phyloP scores from a whole-genome alignment of 35 echinoderm and acorn worm species.

The Anneissia japonica region DNA sequence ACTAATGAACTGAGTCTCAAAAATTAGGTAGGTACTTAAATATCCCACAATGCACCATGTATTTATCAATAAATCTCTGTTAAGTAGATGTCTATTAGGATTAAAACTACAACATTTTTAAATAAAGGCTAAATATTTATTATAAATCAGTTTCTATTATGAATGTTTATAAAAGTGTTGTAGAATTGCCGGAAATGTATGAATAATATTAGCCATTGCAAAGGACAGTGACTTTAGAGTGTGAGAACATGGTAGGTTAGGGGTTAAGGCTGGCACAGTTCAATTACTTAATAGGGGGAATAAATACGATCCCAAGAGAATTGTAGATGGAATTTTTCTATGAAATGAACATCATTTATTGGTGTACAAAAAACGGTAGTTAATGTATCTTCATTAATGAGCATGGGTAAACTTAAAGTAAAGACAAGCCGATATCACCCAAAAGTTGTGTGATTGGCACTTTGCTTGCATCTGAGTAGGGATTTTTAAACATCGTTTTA shows the following conservation, averaged over 20 bases:
- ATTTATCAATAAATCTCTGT: too few relatives aligned
- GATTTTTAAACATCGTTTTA: too few relatives aligned
- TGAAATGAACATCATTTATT: neutral
- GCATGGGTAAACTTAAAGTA: too few relatives aligned
- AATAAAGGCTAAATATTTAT: too few relatives aligned
- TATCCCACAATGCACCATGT: neutral
- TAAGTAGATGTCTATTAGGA: too few relatives aligned
- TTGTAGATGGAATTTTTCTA: neutral
- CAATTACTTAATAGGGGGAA: neutral
- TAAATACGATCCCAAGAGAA: neutral
- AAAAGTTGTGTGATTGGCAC: too few relatives aligned
- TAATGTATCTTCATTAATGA: neutral
- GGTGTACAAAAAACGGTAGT: neutral
- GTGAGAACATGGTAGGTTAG: neutral
- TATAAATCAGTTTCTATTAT: too few relatives aligned
- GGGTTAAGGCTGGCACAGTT: constrained; percentile 1
- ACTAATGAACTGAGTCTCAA: neutral
- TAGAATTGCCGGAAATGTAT: too few relatives aligned
- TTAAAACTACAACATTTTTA: too few relatives aligned
- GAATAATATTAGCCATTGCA: neutral
- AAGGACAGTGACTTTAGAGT: neutral
- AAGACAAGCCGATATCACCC: too few relatives aligned
- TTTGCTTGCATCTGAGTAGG: too few relatives aligned
- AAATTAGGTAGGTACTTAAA: neutral
- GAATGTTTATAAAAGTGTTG: too few relatives aligned